Percentiles rank a stretch among this genome's conserved stretches.
Conservation (phyloP, 2,888 invertebrate species). For the Anoplius nigerrimus region DNA sequence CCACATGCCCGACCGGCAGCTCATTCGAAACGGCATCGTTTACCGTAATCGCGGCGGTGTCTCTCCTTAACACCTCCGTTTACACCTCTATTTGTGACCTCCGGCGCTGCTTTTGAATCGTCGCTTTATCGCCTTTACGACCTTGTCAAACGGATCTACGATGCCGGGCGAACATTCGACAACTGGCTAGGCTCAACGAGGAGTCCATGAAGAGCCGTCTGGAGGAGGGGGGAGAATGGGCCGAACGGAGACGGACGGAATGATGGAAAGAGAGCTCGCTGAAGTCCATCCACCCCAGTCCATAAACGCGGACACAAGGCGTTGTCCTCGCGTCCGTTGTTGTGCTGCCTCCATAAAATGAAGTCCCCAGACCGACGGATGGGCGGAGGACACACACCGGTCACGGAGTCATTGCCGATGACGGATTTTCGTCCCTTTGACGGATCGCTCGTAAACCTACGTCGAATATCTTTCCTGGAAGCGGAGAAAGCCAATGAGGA, state of each 20-base stretch:
- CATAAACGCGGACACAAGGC: conserved; percentile 49
- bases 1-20: background rate
- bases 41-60: too few relatives aligned
- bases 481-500: conserved; percentile 58
- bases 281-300: conserved; percentile 49
- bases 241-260: background rate
- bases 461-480: conserved; percentile 61
- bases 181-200: too few relatives aligned
- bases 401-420: conserved; percentile 48
- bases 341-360: conserved; percentile 63
- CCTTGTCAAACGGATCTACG: conserved; percentile 12
- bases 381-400: conserved; percentile 60
- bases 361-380: conserved; percentile 48
- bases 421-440: conserved; percentile 69
- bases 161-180: conserved; percentile 4
- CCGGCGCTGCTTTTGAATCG: conserved; percentile 39
- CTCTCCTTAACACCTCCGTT: conserved; percentile 36
- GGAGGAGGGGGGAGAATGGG: background rate
- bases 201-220: too few relatives aligned
- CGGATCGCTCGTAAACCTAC: conserved; percentile 70
- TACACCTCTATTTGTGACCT: conserved; percentile 48
- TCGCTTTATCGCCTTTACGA: conserved; percentile 56
- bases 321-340: too few relatives aligned
- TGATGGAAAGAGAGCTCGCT: conserved; percentile 2
- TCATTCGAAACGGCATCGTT: too few relatives aligned